Conservation (phyloP, 2,888 invertebrate genomes). For the Scaptodrosophila latifasciaeformis region DNA sequence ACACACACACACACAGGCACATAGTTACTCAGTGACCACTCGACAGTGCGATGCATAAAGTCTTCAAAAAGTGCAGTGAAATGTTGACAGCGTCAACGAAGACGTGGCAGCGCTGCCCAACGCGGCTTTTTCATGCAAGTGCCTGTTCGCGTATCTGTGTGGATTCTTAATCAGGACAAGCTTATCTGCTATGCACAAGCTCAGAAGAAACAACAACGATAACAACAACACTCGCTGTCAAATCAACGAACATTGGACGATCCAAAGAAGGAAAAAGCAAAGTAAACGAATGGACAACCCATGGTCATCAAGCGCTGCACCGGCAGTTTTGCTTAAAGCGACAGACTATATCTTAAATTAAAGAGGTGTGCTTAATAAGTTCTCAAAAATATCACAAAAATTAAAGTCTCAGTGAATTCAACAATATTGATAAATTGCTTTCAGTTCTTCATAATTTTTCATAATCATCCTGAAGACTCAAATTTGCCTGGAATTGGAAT, state of each 20-base stretch:
- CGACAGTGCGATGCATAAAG: conserved; percentile 1
- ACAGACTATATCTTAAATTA: conserved; percentile 31
- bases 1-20: neutral
- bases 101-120: neutral
- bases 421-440: too few species aligned
- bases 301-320: conserved; percentile 37
- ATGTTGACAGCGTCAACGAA: neutral
- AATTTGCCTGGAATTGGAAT: too few species aligned
- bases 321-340: conserved; percentile 9
- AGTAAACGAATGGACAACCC: conserved; percentile 47
- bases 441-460: too few species aligned
- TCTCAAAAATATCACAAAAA: neutral
- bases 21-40: conserved; percentile 23
- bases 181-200: conserved; percentile 70
- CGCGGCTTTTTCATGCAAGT: neutral
- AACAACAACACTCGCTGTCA: conserved; percentile 44
- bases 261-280: conserved; percentile 14
- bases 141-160: neutral
- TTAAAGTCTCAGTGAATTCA: too few species aligned
- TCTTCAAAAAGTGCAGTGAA: conserved; percentile 1
- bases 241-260: conserved; percentile 42
- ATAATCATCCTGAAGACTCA: too few species aligned
- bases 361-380: neutral
- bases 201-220: conserved; percentile 28
- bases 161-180: conserved; percentile 70